phyloP scores from a whole-genome alignment of 2,113 vertebrate genomes.

The Atractosteus spatula region DNA sequence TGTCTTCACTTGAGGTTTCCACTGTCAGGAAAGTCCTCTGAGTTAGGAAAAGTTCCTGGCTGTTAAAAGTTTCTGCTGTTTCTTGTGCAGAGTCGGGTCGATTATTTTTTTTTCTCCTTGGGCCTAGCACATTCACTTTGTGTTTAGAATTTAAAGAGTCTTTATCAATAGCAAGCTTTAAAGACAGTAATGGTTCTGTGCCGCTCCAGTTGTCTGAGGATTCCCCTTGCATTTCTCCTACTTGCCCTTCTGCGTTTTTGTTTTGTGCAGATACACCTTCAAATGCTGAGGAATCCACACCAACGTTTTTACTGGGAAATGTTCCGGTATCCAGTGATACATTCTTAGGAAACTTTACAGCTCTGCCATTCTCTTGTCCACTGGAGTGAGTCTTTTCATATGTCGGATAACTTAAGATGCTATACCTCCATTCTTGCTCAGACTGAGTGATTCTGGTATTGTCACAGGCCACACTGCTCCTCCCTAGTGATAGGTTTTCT shows the following conservation, averaged over 20 bases:
- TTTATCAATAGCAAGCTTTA: not conserved
- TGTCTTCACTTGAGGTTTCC: slow-evolving; percentile 30
- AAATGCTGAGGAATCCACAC: not conserved
- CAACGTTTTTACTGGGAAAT: not conserved
- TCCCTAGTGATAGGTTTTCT: not conserved
- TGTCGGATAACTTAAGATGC: not conserved
- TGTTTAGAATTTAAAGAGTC: not conserved
- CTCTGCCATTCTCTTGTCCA: not conserved
- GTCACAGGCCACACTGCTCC: not conserved
- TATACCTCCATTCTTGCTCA: not conserved
- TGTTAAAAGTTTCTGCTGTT: slow-evolving; percentile 50
- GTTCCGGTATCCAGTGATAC: too few species aligned
- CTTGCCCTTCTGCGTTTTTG: not conserved
- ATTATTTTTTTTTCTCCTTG: not conserved
- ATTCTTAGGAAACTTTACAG: not conserved
- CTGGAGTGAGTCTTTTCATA: not conserved
- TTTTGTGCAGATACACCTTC: not conserved
- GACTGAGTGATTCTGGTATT: not conserved
- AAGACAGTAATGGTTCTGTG: not conserved
- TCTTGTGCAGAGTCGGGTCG: slow-evolving; percentile 35
- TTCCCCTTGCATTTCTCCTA: not conserved
- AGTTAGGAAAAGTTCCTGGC: slow-evolving; percentile 73
- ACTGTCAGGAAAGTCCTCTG: slow-evolving; percentile 59
- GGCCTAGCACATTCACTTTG: not conserved
- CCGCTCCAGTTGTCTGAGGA: not conserved